Evolutionary conservation across 2,888 invertebrate genomes (phyloP), one percentile per base, ranked within the genome.

Genomic region (Apotomis betuletana): DNA sequence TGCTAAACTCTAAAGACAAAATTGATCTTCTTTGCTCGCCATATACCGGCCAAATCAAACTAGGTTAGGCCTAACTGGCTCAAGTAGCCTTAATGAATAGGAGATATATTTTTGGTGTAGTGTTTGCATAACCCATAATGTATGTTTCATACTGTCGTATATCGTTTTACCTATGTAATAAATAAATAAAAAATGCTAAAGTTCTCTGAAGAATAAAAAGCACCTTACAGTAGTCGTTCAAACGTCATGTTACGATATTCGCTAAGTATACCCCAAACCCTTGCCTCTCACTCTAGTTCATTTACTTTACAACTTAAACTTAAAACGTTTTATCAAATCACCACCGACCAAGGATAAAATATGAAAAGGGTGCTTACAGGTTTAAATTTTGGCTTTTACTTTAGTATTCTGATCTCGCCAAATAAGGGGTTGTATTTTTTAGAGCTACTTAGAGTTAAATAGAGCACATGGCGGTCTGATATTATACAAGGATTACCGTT

Each of bases 341-440:
- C 77, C 83, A 75, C 78, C 76, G 79, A 78, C 81, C 88, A 87
- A 86, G 91, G 92, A 89, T 90, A 84, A 90, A 92, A 91, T 90
- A 90, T 90, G 83, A 77, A 64, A 65, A 77, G 83, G 85, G 86
- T 80, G 85, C 87, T 88, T 87, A 89, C 87, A 83, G 90, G 90
- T 91, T 90, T 86, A 87, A 87, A 87, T 84, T 80, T 80, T 79
- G 79, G 82, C 84, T 84, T 87, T 82, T 85, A 84, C 77, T 74
- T 78, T 46, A 12, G 10, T 64, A 8, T 15, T 27, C n/a, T 8
- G n/a, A 27, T 65, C 8, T 27, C 6, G 36, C 55, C 46, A 46
- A 55, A 61, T 61, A 12, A 57, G 46, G 64, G 65, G 76, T 81
- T 81, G 81, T 83, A 79, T 72, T 74, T 74, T 75, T 71, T 64